Evolutionary conservation across 2,113 vertebrate genomes (phyloP), one percentile per base, ranked within the genome.

Genomic region (Rhagologus leucostigma): DNA sequence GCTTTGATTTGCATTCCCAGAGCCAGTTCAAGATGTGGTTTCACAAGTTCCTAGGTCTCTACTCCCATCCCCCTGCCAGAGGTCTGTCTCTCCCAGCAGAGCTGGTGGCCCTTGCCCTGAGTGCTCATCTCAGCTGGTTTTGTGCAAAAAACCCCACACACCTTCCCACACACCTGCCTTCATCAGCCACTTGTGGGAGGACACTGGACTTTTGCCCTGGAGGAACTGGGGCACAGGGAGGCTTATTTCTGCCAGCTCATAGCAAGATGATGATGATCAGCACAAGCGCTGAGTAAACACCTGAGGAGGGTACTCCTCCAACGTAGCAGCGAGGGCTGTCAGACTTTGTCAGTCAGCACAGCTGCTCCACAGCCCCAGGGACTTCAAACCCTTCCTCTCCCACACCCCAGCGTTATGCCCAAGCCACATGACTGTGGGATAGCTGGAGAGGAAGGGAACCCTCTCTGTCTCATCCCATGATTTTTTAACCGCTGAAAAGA

Each of bases 351-450:
- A 84, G 86, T 53, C 74, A 87, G 69, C 83, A 78, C 69, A 74
- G 82, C 59, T 75, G 74, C 84, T 91, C 64, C 64, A 84, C 69
- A 44, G 87, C 81, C 77, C n/a, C 65, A 32, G 32, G 65, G 41
- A 67, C 16, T 52, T 90, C 50, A 49, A 91, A 79, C 13, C 16
- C 22, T 56, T 84, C 35, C 57, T 82, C 47, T 81, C 52, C 42
- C 74, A 82, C 33, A 39, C 5, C 6, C 10, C 69, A 87, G 50
- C 37, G n/a, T 30, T 24, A n/a, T 33, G 33, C 22, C 44, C 30
- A 42, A 81, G 47, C 23, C 42, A 39, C 18, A 16, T 1, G 5
- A 42, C 29, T 82, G 27, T 65, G 85, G 42, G 50, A 73, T 37
- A 83, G 53, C 67, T 65, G 60, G 42, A 77, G 47, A 22, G 63